Evolutionary conservation across 1,140 invertebrate species (phyloP).

Genomic region (Amphibalanus amphitrite): DNA sequence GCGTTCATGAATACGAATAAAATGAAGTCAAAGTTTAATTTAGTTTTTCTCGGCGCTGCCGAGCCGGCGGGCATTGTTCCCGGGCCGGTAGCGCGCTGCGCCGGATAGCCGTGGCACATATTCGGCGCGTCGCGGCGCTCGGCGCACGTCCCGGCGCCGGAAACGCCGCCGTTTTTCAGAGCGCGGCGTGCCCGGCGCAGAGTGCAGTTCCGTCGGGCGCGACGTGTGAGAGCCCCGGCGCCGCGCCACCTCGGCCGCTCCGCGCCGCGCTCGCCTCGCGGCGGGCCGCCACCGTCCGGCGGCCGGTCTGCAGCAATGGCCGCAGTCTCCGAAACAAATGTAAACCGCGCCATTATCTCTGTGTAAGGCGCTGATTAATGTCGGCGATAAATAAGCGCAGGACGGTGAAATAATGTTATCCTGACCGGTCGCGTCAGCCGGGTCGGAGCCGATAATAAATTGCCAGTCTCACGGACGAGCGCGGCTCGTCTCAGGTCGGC

Average conservation of each 20-base stretch:
- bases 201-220: not conserved
- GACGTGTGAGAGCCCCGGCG: not conserved
- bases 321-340: not conserved
- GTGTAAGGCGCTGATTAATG: not conserved
- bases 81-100: not conserved
- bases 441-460: not conserved
- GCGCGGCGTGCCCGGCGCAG: no score
- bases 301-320: not conserved
- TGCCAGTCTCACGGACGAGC: no score
- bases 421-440: not conserved
- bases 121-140: not conserved
- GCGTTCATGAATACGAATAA: not conserved
- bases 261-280: not conserved
- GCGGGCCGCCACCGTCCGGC: no score
- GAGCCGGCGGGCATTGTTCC: not conserved
- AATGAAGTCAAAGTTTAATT: slow-evolving; percentile 1
- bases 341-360: not conserved
- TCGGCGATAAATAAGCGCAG: not conserved
- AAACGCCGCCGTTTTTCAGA: not conserved
- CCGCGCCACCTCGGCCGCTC: not conserved
- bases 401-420: not conserved
- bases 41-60: not conserved
- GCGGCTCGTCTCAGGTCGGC: no score
- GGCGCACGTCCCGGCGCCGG: not conserved
- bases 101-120: not conserved